Evolutionary conservation across 2,113 vertebrate species (phyloP).

Genomic region (Erinaceus europaeus): DNA sequence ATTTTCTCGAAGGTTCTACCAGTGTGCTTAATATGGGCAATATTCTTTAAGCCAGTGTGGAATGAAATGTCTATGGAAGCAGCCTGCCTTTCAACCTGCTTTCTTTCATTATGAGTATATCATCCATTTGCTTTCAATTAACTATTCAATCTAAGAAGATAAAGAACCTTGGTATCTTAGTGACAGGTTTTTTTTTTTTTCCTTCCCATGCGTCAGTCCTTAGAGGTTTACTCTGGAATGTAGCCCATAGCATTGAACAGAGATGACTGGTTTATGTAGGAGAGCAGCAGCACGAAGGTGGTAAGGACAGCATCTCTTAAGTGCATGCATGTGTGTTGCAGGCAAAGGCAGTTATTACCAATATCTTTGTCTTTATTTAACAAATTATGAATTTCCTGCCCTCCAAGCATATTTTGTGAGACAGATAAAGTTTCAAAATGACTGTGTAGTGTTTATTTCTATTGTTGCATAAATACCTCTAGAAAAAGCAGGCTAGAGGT

Average conservation of each 20-base stretch:
- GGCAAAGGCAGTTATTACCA: neutral
- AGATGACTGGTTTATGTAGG: neutral
- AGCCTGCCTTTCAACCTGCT: neutral
- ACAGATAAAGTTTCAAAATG: neutral
- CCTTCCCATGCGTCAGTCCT: neutral
- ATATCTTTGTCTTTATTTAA: neutral
- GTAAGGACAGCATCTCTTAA: neutral
- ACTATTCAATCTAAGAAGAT: conserved; percentile 10
- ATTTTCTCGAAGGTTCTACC: neutral
- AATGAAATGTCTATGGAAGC: neutral
- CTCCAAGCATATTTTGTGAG: neutral
- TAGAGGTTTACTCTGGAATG: conserved; percentile 2
- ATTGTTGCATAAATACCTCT: neutral
- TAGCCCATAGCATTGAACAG: neutral
- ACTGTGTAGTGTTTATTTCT: conserved; percentile 2
- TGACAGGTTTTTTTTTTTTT: conserved; percentile 28
- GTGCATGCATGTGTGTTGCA: neutral
- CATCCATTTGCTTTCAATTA: conserved; percentile 38
- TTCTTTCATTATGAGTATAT: neutral
- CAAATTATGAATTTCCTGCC: neutral
- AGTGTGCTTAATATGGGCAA: neutral
- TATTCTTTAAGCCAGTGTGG: neutral
- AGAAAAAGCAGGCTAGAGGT: neutral
- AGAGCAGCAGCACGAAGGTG: neutral
- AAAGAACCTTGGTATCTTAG: conserved; percentile 37